A percentile compares a stretch with the other conserved stretches of the same genome.
Conservation (phyloP, 2,797 vertebrate genomes). For the Sternotherus odoratus region DNA sequence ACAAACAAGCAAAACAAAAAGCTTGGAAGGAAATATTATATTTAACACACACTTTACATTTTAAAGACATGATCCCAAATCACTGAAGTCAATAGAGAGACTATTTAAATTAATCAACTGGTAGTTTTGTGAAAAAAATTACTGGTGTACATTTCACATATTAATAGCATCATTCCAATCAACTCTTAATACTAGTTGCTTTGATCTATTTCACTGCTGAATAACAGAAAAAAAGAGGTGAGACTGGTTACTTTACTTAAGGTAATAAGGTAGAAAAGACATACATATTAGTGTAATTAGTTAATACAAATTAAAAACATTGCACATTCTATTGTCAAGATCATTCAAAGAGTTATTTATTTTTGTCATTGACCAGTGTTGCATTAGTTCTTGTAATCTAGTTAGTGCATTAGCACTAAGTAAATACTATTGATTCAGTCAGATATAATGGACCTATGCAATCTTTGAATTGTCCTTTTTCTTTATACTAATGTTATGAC, state of each 20-base stretch:
- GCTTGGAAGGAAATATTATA: not conserved
- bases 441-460: conserved; percentile 76
- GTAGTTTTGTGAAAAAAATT: not conserved
- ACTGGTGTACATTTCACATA: not conserved
- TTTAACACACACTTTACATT: not conserved
- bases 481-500: conserved; percentile 62
- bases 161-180: not conserved
- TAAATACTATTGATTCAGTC: conserved; percentile 82
- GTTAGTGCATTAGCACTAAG: conserved; percentile 85
- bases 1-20: not conserved
- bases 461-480: conserved; percentile 75
- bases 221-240: conserved; percentile 20
- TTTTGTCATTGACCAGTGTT: conserved; percentile 82
- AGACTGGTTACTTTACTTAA: conserved; percentile 69
- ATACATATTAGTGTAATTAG: conserved; percentile 77
- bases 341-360: conserved; percentile 78
- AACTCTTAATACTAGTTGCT: conserved; percentile 41
- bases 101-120: not conserved
- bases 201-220: conserved; percentile 51
- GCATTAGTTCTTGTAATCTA: conserved; percentile 82
- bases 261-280: conserved; percentile 63
- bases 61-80: not conserved
- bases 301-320: conserved; percentile 82
- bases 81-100: not conserved
- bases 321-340: conserved; percentile 82